Evolutionary conservation across 2,113 vertebrate species (phyloP), one percentile per base, ranked within the genome.

Genomic region (Syngnathoides biaculeatus): DNA sequence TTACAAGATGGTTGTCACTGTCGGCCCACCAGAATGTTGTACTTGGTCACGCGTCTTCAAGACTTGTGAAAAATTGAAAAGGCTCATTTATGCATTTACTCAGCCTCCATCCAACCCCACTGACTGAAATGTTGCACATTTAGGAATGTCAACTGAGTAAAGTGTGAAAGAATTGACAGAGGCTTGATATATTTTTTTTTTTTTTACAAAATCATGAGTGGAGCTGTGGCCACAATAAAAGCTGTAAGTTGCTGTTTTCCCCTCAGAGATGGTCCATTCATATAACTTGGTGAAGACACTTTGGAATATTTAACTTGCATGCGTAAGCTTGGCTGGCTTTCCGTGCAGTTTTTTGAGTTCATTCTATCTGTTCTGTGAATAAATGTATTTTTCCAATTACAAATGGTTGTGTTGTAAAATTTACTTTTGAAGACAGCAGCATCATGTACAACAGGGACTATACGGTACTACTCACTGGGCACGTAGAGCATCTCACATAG

Each of bases 381-480:
- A 93, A 92, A 93, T 85, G 87, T 92, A 89, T 93, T 92, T 92
- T 92, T 92, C 73, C 88, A 92, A 79, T 82, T 7, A 61, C 65
- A 38, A 14, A 67, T 0, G 2, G 9, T 0, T 0, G 58, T 71
- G 58, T 67, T 30, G 8, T 9, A n/a, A 20, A 5, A n/a, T 59
- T 38, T 39, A 38, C 5, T 5, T 10, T 38, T 15, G 26, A 35
- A 38, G 7, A 50, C 9, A 50, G 3, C 8, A 3, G 1, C 13
- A 4, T 56, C 24, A 53, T 9, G 9, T 53, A 8, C n/a, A 2
- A 9, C 19, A 53, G n/a, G 50, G 43, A 15, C 13, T 53, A n/a
- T 75, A 73, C 82, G 75, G 40, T 42, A 43, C 42, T 43, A 43
- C 42, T 43, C 14, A 13, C 42, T 43, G 42, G 42, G 42, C 7